Conservation (phyloP, 2,797 vertebrate genomes). For the Silurus aristotelis region DNA sequence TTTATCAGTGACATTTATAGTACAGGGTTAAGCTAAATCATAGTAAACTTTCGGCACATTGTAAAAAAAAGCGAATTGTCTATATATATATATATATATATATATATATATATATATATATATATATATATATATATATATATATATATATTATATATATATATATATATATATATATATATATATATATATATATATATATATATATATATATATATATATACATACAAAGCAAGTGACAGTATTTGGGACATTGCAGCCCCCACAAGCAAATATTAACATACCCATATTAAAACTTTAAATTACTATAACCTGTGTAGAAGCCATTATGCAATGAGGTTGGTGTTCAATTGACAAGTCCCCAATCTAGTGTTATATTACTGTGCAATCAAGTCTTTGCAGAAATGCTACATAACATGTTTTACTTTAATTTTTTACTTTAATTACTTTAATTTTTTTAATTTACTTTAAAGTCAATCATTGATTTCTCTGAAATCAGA, state of each 20-base stretch:
- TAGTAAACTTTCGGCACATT: background rate
- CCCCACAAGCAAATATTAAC: background rate
- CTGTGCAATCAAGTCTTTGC: background rate
- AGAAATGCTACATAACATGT: background rate
- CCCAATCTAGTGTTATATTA: background rate
- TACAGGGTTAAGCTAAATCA: background rate
- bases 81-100: too few relatives aligned
- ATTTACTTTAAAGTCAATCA: too few relatives aligned
- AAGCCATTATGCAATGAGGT: background rate
- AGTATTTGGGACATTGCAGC: background rate
- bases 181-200: background rate
- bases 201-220: too few relatives aligned
- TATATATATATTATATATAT: too few relatives aligned
- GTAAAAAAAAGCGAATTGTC: too few relatives aligned
- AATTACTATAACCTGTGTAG: background rate
- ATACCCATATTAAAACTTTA: background rate
- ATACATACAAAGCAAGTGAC: background rate
- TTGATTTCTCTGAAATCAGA: background rate
- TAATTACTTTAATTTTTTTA: too few relatives aligned
- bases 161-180: too few relatives aligned
- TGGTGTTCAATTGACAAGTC: background rate
- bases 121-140: too few relatives aligned
- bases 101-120: too few relatives aligned
- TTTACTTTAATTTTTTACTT: too few relatives aligned
- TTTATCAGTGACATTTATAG: background rate